Percentiles rank a stretch among this genome's conserved stretches.
Evolutionary conservation across 2,113 vertebrate genomes (phyloP).

Genomic region (Isurus oxyrinchus): DNA sequence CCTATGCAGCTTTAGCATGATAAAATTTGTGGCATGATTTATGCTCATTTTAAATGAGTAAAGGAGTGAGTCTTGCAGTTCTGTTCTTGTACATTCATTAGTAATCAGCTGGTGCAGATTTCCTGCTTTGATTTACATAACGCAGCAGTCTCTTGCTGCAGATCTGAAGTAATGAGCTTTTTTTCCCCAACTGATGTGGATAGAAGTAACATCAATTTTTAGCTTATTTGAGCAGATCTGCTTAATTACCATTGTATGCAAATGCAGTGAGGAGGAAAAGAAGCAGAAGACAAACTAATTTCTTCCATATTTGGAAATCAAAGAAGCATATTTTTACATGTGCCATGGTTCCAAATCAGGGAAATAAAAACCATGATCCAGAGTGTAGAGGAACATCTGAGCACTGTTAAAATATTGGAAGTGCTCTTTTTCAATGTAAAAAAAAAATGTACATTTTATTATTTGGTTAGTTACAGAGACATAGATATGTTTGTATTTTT

Average conservation of each 20-base stretch:
- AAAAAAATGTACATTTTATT: background rate
- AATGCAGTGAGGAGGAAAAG: background rate
- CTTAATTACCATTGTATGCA: background rate
- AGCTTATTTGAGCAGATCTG: background rate
- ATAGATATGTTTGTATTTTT: background rate
- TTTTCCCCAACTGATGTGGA: background rate
- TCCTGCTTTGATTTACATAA: constrained; percentile 16
- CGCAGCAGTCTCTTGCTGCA: background rate
- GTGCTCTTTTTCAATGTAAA: background rate
- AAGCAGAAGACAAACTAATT: background rate
- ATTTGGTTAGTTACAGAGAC: background rate
- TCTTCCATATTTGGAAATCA: background rate
- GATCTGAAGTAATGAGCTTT: background rate
- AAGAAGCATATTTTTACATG: background rate
- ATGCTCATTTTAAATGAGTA: background rate
- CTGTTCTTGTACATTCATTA: background rate
- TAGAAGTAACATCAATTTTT: background rate
- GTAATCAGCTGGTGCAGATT: background rate
- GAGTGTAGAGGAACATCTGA: background rate
- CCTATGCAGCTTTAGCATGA: background rate
- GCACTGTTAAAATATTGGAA: background rate
- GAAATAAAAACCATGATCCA: background rate
- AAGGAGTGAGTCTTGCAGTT: background rate
- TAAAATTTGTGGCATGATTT: background rate
- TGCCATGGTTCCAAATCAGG: background rate